Evolutionary conservation across 2,797 vertebrate genomes (phyloP), one percentile per base, ranked within the genome.

Genomic region (Danio jaintianensis): DNA sequence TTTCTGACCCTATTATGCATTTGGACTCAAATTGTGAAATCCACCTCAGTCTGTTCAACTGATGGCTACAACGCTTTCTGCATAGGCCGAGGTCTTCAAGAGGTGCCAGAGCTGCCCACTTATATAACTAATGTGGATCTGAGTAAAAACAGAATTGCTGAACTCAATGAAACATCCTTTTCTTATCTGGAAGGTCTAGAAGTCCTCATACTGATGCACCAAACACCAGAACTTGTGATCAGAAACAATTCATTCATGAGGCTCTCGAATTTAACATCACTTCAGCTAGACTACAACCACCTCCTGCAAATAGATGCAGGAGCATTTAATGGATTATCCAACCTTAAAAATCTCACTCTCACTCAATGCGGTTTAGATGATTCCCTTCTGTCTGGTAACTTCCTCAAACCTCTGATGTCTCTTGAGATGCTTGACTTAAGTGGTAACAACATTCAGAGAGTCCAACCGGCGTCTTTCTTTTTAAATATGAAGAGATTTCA

Each of bases 401-500:
- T 93, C 67, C 92, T 98, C 82, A 88, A 92, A 89, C 94, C 94
- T n/a, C 90, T 97, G 56, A 63, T 16, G 48, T 96, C 93, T 0
- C 85, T 98, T 74, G 85, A 93, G 86, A 86, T 0, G 4, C 77
- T 98, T 22, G 55, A 94, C 55, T 93, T 97, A 16, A 87, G 56
- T 1, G 62, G 0, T 0, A 98, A 98, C 47, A 0, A 80, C 1
- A 94, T 98, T 47, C 43, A 0, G 0, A 92, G 78, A 76, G 88
- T 97, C 68, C 79, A 10, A 4, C 95, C 96, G 2, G 94, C 93
- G 42, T 84, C 82, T 2, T 95, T 95, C 42, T 98, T 98, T 86
- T 69, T 38, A 70, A 91, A 89, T 13, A 84, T 97, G 73, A 90
- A 58, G 20, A 87, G 83, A 43, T 90, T 99, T 42, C 85, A 86